Evolutionary conservation across 2,113 vertebrate species (phyloP).

Genomic region (Marmota flaviventris): DNA sequence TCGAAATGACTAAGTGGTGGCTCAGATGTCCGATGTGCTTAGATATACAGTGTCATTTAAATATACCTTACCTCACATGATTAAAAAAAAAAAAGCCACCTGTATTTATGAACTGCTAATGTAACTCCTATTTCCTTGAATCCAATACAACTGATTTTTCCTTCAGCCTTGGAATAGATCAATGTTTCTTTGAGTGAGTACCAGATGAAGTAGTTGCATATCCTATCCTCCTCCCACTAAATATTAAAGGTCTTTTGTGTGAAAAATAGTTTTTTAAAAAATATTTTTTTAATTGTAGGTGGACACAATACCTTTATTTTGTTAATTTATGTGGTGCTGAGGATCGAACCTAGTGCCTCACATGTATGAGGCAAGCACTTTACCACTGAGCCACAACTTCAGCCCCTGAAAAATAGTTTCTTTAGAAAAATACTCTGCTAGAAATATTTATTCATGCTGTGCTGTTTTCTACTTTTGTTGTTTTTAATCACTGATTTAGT

Average conservation of each 20-base stretch:
- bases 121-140: not conserved
- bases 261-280: not conserved
- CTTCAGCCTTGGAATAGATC: not conserved
- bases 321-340: too few relatives aligned
- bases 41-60: not conserved
- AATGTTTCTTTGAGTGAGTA: conserved; percentile 2
- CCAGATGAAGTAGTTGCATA: not conserved
- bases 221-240: not conserved
- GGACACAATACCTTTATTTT: too few relatives aligned
- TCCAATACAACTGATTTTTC: not conserved
- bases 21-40: not conserved
- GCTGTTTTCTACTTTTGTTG: not conserved
- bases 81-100: not conserved
- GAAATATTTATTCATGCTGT: not conserved
- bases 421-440: not conserved
- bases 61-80: not conserved
- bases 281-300: too few relatives aligned
- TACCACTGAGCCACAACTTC: too few relatives aligned
- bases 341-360: too few relatives aligned
- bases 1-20: not conserved
- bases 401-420: too few relatives aligned
- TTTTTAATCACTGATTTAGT: not conserved
- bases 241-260: not conserved
- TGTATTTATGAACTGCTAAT: not conserved
- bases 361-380: too few relatives aligned